Evolutionary conservation across 1,140 invertebrate species (phyloP).

Genomic region (Hyphantria cunea): DNA sequence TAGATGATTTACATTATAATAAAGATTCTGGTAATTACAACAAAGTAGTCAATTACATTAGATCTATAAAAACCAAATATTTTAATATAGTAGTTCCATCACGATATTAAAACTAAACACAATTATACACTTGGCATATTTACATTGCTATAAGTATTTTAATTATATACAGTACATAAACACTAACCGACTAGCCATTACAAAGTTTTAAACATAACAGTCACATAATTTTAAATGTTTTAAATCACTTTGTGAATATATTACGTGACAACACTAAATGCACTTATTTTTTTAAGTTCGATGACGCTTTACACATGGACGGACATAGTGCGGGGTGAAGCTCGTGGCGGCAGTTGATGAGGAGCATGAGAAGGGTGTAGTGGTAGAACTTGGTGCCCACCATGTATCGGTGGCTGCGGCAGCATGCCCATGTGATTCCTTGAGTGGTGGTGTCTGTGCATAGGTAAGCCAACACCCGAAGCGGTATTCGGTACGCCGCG

Average conservation of each 20-base stretch:
- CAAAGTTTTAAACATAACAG: slow-evolving; percentile 53
- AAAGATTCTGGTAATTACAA: slow-evolving; percentile 13
- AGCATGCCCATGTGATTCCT: slow-evolving; percentile 73
- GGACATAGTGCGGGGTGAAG: slow-evolving; percentile 72
- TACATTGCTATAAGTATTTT: slow-evolving; percentile 37
- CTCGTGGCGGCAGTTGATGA: slow-evolving; percentile 64
- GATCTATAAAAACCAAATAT: slow-evolving; percentile 3
- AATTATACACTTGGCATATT: slow-evolving; percentile 41
- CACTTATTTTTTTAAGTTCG: slow-evolving; percentile 24
- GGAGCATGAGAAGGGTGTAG: slow-evolving; percentile 65
- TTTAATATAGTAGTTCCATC: slow-evolving; percentile 6
- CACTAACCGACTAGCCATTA: slow-evolving; percentile 77
- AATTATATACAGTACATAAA: slow-evolving; percentile 65
- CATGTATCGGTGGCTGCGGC: slow-evolving; percentile 72
- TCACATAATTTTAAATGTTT: slow-evolving; percentile 5
- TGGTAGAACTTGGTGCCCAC: slow-evolving; percentile 67
- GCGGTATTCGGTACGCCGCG: slow-evolving; percentile 64
- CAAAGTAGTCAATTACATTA: slow-evolving; percentile 19
- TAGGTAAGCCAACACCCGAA: slow-evolving; percentile 55
- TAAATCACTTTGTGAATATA: slow-evolving; percentile 13
- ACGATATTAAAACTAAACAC: slow-evolving; percentile 10
- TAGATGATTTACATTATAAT: slow-evolving; percentile 18
- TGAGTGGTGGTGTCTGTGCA: slow-evolving; percentile 74
- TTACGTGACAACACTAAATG: slow-evolving; percentile 49
- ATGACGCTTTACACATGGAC: slow-evolving; percentile 67